These are phyloP conservation scores for Maylandia zebra DNA, from an alignment of 2,113 vertebrate genomes.

Conservation along the genomic window DNA sequence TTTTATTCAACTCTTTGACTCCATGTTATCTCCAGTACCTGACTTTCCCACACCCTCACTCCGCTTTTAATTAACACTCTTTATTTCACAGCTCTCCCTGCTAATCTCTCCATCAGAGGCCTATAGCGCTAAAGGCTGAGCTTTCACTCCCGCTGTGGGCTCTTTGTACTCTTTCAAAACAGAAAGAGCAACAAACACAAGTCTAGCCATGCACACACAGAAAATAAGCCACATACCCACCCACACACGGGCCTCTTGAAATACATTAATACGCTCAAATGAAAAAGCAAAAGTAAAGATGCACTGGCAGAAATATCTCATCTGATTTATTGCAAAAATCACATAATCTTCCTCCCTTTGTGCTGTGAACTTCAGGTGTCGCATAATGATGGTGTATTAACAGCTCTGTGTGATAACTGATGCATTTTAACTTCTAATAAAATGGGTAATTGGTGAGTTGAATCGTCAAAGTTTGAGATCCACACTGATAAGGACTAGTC, in stretches of 20 bases:
- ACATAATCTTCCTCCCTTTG: background rate
- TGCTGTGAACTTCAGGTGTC: background rate
- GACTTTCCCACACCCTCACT: slow-evolving; percentile 58
- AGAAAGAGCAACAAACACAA: slow-evolving; percentile 31
- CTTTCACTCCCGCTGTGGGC: slow-evolving; percentile 36
- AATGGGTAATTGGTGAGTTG: slow-evolving; percentile 5
- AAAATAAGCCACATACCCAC: slow-evolving; percentile 8
- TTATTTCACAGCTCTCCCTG: slow-evolving; percentile 42
- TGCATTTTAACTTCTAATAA: slow-evolving; percentile 30
- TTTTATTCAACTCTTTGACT: slow-evolving; percentile 27
- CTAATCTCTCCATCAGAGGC: slow-evolving; percentile 59
- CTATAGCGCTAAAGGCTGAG: slow-evolving; percentile 39
- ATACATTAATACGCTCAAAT: slow-evolving; percentile 22
- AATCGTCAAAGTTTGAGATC: slow-evolving; percentile 8
- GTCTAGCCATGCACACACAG: background rate
- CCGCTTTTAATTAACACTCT: slow-evolving; percentile 65
- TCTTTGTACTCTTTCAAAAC: slow-evolving; percentile 47
- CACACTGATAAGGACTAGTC: slow-evolving; percentile 25
- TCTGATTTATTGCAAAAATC: slow-evolving; percentile 20
- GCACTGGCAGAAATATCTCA: slow-evolving; percentile 19
- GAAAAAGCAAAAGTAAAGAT: slow-evolving; percentile 21
- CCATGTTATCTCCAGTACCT: slow-evolving; percentile 57
- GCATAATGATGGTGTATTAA: background rate
- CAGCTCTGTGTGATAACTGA: slow-evolving; percentile 31
- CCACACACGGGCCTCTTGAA: slow-evolving; percentile 1